Percentiles rank a stretch among this genome's conserved stretches.
phyloP scores from a whole-genome alignment of 2,797 vertebrate species.

The Picus viridis region DNA sequence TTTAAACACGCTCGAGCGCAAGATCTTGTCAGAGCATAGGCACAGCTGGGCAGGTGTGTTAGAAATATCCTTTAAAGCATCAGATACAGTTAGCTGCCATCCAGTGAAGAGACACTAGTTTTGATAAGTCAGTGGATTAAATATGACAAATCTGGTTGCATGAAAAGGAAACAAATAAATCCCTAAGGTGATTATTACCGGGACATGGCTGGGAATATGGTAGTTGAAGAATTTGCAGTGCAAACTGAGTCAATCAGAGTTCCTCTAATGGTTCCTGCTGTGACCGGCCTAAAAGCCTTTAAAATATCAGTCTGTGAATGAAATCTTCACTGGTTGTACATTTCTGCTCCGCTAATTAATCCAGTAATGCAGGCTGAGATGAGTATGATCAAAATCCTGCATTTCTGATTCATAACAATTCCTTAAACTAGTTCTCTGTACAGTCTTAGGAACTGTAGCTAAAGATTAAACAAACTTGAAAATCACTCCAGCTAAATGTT shows the following conservation, averaged over 20 bases:
- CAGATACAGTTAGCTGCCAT: background rate
- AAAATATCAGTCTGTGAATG: background rate
- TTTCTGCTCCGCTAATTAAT: background rate
- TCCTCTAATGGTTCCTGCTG: background rate
- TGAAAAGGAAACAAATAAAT: background rate
- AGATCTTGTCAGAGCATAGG: background rate
- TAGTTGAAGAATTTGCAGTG: background rate
- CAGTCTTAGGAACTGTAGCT: background rate
- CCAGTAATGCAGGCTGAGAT: background rate
- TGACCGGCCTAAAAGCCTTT: background rate
- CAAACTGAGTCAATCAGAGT: background rate
- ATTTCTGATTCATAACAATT: background rate
- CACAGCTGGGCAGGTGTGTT: background rate
- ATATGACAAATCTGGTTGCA: background rate
- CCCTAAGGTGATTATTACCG: background rate
- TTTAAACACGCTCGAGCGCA: background rate
- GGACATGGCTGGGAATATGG: background rate
- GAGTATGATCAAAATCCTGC: background rate
- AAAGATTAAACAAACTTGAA: background rate
- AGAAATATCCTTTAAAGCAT: background rate
- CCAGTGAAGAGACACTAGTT: background rate
- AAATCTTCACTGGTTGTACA: background rate
- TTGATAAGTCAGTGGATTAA: background rate
- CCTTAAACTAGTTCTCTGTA: background rate
- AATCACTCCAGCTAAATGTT: background rate